Conservation (phyloP, 2,113 vertebrate species). For the Oncorhynchus masou region DNA sequence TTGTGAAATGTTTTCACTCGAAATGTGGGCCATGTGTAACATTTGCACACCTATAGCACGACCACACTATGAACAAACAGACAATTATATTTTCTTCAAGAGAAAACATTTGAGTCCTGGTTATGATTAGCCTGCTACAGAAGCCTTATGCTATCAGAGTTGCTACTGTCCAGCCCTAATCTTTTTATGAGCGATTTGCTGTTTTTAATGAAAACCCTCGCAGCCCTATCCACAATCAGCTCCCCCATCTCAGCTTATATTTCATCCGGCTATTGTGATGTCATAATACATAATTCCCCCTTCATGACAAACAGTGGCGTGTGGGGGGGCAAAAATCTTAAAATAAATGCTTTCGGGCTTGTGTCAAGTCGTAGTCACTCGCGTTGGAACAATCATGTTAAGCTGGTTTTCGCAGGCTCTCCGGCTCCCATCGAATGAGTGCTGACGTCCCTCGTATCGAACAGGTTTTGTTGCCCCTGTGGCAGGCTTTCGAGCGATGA, state of each 20-base stretch:
- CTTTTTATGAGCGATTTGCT: conserved; percentile 82
- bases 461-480: not conserved
- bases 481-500: too few species aligned
- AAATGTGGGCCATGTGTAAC: too few species aligned
- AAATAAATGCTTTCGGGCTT: conserved; percentile 69
- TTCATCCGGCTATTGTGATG: conserved; percentile 82
- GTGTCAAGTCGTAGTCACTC: conserved; percentile 70
- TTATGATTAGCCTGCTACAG: conserved; percentile 69
- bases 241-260: conserved; percentile 78
- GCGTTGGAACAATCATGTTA: conserved; percentile 69
- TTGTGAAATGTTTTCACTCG: too few species aligned
- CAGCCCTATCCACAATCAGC: conserved; percentile 77
- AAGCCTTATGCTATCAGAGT: conserved; percentile 61
- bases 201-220: conserved; percentile 81
- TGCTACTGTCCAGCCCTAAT: conserved; percentile 76
- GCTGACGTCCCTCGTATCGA: conserved; percentile 24
- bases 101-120: not conserved
- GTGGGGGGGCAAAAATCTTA: conserved; percentile 59
- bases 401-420: conserved; percentile 50
- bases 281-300: conserved; percentile 81
- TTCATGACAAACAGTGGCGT: conserved; percentile 75
- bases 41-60: too few species aligned
- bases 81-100: conserved; percentile 38
- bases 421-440: conserved; percentile 53
- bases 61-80: too few species aligned